These are phyloP conservation scores for Epistrophe eligans DNA, from an alignment of 2,888 invertebrate genomes.

Conservation along the genomic window DNA sequence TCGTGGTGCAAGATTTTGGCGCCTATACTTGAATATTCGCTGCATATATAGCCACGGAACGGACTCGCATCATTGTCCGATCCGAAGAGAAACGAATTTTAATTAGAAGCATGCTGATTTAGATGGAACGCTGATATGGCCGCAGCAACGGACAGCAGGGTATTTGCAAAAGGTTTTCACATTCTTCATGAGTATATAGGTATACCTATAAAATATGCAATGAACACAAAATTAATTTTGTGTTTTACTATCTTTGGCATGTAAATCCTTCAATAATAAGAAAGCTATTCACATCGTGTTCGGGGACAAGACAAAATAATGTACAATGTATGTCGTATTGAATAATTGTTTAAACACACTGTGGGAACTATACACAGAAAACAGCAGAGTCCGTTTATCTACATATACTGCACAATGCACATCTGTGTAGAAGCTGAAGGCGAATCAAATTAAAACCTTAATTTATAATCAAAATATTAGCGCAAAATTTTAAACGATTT, in stretches of 20 bases:
- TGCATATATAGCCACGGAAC: neutral
- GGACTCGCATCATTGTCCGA: neutral
- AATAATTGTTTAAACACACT: neutral
- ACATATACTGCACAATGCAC: too few species aligned
- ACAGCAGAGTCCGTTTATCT: too few species aligned
- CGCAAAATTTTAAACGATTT: too few species aligned
- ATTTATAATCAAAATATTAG: too few species aligned
- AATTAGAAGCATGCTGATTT: slow-evolving; percentile 55
- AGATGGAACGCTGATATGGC: slow-evolving; percentile 52
- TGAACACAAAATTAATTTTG: slow-evolving; percentile 21
- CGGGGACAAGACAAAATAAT: neutral
- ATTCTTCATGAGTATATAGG: too few species aligned
- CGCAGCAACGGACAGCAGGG: neutral
- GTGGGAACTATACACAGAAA: too few species aligned
- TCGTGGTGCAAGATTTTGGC: slow-evolving; percentile 71
- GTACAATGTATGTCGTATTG: neutral
- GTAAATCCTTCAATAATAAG: neutral
- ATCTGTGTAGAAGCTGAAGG: too few species aligned
- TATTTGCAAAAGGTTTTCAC: neutral
- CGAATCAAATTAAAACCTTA: too few species aligned
- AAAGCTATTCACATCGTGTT: neutral
- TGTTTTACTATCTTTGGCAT: neutral
- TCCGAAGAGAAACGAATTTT: slow-evolving; percentile 53
- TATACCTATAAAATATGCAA: neutral
- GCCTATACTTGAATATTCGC: slow-evolving; percentile 48